Percentiles rank a stretch among this genome's conserved stretches.
phyloP scores from a whole-genome alignment of 2,888 invertebrate species.

The Yponomeuta cagnagella region DNA sequence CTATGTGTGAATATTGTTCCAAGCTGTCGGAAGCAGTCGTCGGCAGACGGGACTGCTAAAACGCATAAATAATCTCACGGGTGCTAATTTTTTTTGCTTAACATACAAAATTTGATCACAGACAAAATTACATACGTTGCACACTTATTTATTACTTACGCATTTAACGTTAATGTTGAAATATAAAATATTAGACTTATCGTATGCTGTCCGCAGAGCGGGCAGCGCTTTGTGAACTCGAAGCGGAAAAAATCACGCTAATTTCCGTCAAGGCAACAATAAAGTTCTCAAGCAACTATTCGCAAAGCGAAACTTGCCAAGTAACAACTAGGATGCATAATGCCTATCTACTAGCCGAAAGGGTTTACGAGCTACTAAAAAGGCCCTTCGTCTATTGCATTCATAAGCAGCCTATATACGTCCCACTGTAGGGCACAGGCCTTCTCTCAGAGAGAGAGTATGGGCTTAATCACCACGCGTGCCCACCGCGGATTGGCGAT shows the following conservation, averaged over 20 bases:
- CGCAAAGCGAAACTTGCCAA: neutral
- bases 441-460: too few species aligned
- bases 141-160: slow-evolving; percentile 38
- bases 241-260: slow-evolving; percentile 65
- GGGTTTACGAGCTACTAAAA: neutral
- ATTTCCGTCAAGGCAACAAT: slow-evolving; percentile 61
- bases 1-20: too few species aligned
- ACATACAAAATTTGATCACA: slow-evolving; percentile 72
- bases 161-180: slow-evolving; percentile 32
- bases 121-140: slow-evolving; percentile 68
- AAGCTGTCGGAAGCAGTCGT: too few species aligned
- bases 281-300: neutral
- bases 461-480: too few species aligned
- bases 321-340: neutral
- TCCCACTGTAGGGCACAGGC: too few species aligned
- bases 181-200: slow-evolving; percentile 68
- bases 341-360: neutral
- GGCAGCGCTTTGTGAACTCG: slow-evolving; percentile 20
- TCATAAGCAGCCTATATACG: too few species aligned
- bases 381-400: too few species aligned
- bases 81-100: slow-evolving; percentile 60
- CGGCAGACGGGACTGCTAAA: too few species aligned
- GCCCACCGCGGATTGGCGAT: too few species aligned
- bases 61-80: neutral
- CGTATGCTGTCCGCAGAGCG: slow-evolving; percentile 38